phyloP scores from a whole-genome alignment of 1,140 invertebrate species.

The Drosophila pandora region DNA sequence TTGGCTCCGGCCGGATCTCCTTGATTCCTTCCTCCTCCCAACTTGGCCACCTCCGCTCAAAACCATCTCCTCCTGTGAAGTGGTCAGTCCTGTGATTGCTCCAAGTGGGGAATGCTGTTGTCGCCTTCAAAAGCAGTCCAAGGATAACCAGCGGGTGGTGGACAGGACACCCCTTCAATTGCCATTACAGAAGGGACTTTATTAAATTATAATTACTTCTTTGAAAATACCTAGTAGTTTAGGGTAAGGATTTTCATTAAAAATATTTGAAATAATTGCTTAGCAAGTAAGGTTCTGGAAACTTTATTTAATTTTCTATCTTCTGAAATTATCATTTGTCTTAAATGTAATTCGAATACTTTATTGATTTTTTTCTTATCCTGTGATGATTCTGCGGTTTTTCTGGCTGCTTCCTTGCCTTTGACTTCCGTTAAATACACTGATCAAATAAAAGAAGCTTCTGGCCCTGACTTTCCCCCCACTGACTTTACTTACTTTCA shows the following conservation, averaged over 20 bases:
- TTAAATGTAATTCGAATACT: conserved; percentile 37
- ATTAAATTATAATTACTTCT: neutral
- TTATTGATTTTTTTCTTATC: conserved; percentile 59
- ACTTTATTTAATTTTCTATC: neutral
- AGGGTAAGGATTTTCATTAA: neutral
- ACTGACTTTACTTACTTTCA: neutral
- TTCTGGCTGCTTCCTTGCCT: conserved; percentile 28
- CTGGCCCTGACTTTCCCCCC: conserved; percentile 13
- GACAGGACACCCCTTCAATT: conserved; percentile 21
- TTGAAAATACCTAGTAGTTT: no score
- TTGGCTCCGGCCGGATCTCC: conserved; percentile 1
- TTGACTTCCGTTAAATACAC: conserved; percentile 39
- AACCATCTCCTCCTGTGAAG: conserved; percentile 33
- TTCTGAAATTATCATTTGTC: conserved; percentile 32
- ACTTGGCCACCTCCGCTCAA: neutral
- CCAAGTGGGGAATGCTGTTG: conserved; percentile 61
- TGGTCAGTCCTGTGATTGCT: conserved; percentile 45
- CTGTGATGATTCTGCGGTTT: conserved; percentile 26
- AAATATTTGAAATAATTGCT: neutral
- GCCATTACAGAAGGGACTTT: conserved; percentile 21
- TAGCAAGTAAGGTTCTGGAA: neutral
- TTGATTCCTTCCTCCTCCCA: neutral
- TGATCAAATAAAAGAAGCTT: conserved; percentile 44
- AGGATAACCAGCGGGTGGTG: conserved; percentile 23
- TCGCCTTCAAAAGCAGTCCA: conserved; percentile 60